Conservation (phyloP, 2,888 invertebrate species). For the Tetrapedia diversipes region DNA sequence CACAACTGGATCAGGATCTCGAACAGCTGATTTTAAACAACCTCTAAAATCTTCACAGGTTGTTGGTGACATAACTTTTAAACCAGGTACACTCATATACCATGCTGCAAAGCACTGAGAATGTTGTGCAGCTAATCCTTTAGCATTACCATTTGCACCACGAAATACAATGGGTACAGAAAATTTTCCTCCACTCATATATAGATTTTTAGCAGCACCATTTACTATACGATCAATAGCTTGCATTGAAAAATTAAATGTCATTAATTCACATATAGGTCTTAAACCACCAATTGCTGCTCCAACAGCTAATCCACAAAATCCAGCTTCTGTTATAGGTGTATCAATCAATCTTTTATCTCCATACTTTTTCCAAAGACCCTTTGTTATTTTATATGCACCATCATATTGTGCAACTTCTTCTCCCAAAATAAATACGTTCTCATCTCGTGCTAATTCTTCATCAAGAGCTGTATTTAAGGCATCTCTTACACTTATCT, state of each 20-base stretch:
- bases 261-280: slow-evolving; percentile 90
- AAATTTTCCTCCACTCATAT: slow-evolving; percentile 87
- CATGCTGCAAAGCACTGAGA: slow-evolving; percentile 88
- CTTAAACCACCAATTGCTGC: slow-evolving; percentile 88
- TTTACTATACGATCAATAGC: slow-evolving; percentile 86
- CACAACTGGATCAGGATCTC: slow-evolving; percentile 87
- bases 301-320: slow-evolving; percentile 88
- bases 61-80: slow-evolving; percentile 86
- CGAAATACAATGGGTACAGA: slow-evolving; percentile 87
- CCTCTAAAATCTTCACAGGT: slow-evolving; percentile 86
- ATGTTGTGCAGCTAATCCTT: slow-evolving; percentile 87
- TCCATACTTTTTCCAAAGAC: slow-evolving; percentile 87
- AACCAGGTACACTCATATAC: slow-evolving; percentile 87
- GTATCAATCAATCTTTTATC: slow-evolving; percentile 87
- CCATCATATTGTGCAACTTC: slow-evolving; percentile 88
- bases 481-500: slow-evolving; percentile 85
- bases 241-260: slow-evolving; percentile 90
- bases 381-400: slow-evolving; percentile 86
- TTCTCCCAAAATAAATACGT: slow-evolving; percentile 86
- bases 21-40: slow-evolving; percentile 86
- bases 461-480: slow-evolving; percentile 87
- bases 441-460: slow-evolving; percentile 86
- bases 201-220: slow-evolving; percentile 88
- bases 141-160: slow-evolving; percentile 87
- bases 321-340: slow-evolving; percentile 88